Base-by-base conservation (phyloP, 1,140 invertebrate genomes). In the Drosophila ficusphila region DNA sequence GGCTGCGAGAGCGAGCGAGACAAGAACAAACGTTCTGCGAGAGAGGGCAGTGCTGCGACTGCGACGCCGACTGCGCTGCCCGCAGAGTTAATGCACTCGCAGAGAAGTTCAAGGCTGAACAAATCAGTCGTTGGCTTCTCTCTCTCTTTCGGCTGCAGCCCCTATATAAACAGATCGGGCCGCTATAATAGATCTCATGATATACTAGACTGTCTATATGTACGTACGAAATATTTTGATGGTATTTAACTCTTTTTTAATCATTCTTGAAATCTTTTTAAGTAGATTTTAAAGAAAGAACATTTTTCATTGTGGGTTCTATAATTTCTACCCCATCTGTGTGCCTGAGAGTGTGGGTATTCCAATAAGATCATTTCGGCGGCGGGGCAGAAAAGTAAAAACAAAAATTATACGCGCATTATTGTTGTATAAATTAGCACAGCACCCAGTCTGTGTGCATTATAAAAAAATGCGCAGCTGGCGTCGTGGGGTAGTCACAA, bases 61-160 rank as follows among this genome's bases (percentile, higher is more conserved):
- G 60, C 42, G 48, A 34, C 54, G 53, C 16, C 33, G 18, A 38
- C 53, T 34, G 56, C 69, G 48, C 41, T 44, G 79, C 34, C 51
- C 73, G 65, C 72, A 86, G 76, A 90, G 86, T 90, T 90, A 90
- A 90, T 90, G 86, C 86, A 90, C 86, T 90, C 86, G 61, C 47
- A 68, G 67, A 90, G 86, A 90, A 90, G 86, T 90, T 90, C 86
- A 90, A 90, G 86, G 86, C 86, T 90, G 88, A 88, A 81, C 86
- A 82, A 90, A 90, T 90, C 86, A 82, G 86, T 88, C 86, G 86
- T 72, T 86, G 58, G 77, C 60, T 75, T 79, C 72, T 58, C 60
- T 62, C 61, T 53, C 70, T 21, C 56, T 25, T 25, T 67, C 60
- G 34, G 44, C 78, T 77, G 81, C 65, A 76, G 81, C 83, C 74